A percentile compares a stretch with the other conserved stretches of the same genome.
phyloP scores from a whole-genome alignment of 2,113 vertebrate genomes.

The Hippocampus zosterae region DNA sequence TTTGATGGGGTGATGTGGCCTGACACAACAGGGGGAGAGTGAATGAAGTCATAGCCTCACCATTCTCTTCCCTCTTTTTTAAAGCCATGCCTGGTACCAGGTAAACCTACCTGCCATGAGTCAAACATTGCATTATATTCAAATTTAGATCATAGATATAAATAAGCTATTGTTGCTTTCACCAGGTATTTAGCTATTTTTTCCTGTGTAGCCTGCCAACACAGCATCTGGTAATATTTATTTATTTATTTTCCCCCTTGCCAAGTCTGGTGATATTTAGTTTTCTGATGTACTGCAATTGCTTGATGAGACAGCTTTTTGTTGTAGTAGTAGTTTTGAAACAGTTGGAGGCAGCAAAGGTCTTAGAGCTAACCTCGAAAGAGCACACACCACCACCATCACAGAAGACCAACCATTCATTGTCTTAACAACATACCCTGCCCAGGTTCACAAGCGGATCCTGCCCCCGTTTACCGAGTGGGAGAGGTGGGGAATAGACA shows the following conservation, averaged over 20 bases:
- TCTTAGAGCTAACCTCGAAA: not conserved
- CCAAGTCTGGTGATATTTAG: not conserved
- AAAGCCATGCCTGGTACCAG: constrained; percentile 62
- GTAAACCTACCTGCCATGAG: constrained; percentile 51
- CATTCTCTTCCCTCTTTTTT: constrained; percentile 65
- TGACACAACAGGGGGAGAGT: constrained; percentile 53
- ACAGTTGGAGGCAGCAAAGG: constrained; percentile 56
- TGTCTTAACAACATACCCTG: not conserved
- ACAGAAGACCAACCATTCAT: not conserved
- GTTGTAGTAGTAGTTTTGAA: constrained; percentile 31
- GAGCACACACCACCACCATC: not conserved
- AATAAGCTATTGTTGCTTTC: not conserved
- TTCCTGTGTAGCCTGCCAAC: not conserved
- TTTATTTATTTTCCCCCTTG: not conserved
- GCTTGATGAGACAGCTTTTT: not conserved
- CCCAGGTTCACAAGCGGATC: not conserved
- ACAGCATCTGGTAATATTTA: not conserved
- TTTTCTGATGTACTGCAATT: not conserved
- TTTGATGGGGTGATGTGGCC: constrained; percentile 60
- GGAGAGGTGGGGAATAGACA: not conserved
- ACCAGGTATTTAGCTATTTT: not conserved
- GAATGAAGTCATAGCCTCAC: constrained; percentile 49
- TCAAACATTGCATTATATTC: not conserved
- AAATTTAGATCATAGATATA: not conserved
- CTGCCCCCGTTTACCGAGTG: not conserved